A percentile compares a stretch with the other conserved stretches of the same genome.
phyloP scores from a whole-genome alignment of 2,888 invertebrate genomes.

The Rhaphigaster nebulosa region DNA sequence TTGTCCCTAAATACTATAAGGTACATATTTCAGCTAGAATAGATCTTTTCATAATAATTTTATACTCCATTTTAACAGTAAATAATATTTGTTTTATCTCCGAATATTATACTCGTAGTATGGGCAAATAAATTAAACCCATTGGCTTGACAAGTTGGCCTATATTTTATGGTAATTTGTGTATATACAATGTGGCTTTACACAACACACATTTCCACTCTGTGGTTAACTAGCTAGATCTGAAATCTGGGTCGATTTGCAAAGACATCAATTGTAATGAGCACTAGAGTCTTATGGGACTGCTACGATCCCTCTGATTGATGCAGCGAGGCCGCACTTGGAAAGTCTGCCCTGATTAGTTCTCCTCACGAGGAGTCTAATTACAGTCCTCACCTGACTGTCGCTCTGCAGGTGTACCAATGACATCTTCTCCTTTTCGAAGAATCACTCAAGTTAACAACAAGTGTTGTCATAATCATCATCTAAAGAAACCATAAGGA shows the following conservation, averaged over 20 bases:
- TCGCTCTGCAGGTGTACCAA: background rate
- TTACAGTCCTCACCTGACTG: background rate
- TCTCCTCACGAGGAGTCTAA: background rate
- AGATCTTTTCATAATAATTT: too few species aligned
- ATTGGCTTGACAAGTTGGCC: background rate
- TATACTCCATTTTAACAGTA: too few species aligned
- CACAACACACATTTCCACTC: background rate
- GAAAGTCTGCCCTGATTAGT: background rate
- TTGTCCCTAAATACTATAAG: too few species aligned
- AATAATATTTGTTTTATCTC: too few species aligned
- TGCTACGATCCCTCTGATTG: background rate
- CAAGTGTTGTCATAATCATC: background rate
- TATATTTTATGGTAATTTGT: background rate
- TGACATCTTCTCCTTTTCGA: background rate
- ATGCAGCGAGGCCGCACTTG: background rate
- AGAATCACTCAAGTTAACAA: background rate
- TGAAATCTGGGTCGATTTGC: background rate
- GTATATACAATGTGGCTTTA: background rate
- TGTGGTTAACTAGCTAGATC: background rate
- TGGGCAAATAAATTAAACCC: background rate
- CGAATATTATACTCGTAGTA: too few species aligned
- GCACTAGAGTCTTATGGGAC: background rate
- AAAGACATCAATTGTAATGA: constrained; percentile 10
- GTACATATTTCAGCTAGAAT: too few species aligned
- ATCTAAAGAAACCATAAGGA: background rate